phyloP scores from a whole-genome alignment of 2,888 invertebrate species.

The Agrotis clavis region DNA sequence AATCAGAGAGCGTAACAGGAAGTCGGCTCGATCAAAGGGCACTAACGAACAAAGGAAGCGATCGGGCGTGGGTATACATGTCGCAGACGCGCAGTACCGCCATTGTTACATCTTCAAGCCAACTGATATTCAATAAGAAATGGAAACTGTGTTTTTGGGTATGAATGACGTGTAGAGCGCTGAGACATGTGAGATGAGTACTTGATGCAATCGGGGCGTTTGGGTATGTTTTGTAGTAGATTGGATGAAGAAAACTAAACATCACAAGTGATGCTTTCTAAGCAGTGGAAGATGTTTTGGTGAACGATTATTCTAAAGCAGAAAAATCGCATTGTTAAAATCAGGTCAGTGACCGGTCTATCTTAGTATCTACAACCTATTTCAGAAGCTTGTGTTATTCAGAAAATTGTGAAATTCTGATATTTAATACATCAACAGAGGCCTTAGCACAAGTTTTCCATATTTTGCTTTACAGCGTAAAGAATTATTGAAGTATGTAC shows the following conservation, averaged over 20 bases:
- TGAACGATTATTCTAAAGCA: too few relatives aligned
- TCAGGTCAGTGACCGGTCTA: too few relatives aligned
- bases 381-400: too few relatives aligned
- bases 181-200: background rate
- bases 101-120: constrained; percentile 42
- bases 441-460: too few relatives aligned
- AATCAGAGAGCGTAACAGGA: constrained; percentile 67
- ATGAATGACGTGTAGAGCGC: constrained; percentile 42
- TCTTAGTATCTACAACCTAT: too few relatives aligned
- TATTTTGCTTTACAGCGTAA: too few relatives aligned
- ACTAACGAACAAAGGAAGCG: constrained; percentile 66
- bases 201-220: background rate
- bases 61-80: constrained; percentile 60
- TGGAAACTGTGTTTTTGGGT: constrained; percentile 38
- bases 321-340: too few relatives aligned
- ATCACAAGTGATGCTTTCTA: background rate
- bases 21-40: constrained; percentile 65
- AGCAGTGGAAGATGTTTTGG: background rate
- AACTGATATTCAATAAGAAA: constrained; percentile 60
- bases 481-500: too few relatives aligned
- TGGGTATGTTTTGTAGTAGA: background rate
- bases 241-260: background rate
- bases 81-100: constrained; percentile 47
- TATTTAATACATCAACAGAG: too few relatives aligned
- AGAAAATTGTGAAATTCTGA: too few relatives aligned